A percentile compares a stretch with the other conserved stretches of the same genome.
These are phyloP conservation scores for Mesorhabditis belari DNA, from an alignment of 2,888 invertebrate species.

Conservation along the genomic window DNA sequence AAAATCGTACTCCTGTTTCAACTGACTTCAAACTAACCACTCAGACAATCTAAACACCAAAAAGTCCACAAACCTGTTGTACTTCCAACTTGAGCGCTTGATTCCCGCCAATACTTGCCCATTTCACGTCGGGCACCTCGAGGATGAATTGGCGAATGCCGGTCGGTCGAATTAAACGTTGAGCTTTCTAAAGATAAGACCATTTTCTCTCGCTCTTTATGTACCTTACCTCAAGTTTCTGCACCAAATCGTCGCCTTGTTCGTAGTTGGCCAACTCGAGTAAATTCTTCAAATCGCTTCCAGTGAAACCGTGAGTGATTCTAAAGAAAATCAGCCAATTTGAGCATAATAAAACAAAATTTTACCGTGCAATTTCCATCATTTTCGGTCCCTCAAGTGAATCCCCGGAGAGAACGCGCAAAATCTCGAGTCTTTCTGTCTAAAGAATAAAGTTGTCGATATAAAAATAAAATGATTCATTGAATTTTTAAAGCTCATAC, in stretches of 20 bases:
- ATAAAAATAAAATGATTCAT: background rate
- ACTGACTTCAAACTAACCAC: no score
- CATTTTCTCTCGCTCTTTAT: no score
- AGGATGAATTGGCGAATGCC: slow-evolving; percentile 48
- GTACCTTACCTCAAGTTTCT: background rate
- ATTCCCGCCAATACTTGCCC: slow-evolving; percentile 90
- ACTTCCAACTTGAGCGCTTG: slow-evolving; percentile 75
- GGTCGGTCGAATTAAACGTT: slow-evolving; percentile 32
- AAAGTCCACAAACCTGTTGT: slow-evolving; percentile 31
- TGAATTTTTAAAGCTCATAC: no score
- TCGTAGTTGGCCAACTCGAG: slow-evolving; percentile 16
- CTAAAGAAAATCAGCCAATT: slow-evolving; percentile 11
- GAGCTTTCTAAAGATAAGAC: background rate
- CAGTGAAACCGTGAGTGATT: slow-evolving; percentile 46
- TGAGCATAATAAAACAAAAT: background rate
- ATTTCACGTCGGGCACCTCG: slow-evolving; percentile 61
- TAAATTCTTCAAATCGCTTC: slow-evolving; percentile 31
- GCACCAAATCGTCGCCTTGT: background rate
- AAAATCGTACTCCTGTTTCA: no score
- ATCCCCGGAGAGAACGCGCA: slow-evolving; percentile 9
- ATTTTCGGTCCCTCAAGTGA: slow-evolving; percentile 4
- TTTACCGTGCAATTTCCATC: slow-evolving; percentile 14
- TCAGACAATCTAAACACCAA: no score
- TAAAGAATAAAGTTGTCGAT: background rate
- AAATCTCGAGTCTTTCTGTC: slow-evolving; percentile 29